Evolutionary conservation across 2,113 vertebrate genomes (phyloP), one percentile per base, ranked within the genome.

Genomic region (Paralichthys olivaceus): DNA sequence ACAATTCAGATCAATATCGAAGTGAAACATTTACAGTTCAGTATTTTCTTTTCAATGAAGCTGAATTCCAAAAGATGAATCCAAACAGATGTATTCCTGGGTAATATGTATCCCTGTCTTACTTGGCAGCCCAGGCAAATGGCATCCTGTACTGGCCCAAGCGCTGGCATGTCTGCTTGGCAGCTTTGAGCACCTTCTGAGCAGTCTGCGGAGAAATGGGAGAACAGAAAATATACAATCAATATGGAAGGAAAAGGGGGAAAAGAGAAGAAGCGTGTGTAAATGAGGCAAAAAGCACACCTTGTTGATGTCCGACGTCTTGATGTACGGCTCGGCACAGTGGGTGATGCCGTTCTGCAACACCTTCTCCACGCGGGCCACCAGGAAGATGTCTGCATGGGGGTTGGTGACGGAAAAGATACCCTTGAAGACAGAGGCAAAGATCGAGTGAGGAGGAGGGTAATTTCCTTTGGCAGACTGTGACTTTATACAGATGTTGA

Each of bases 101-200:
- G 8, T 22, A 6, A 0, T 13, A 28, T 40, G 45, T 63, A 20
- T 61, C 68, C 26, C 34, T 0, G 32, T 92, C 96, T 93, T 88
- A 99, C 98, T 98, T 98, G 91, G 96, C 96, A 43, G 97, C 97
- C 98, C 98, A 99, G 77, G 96, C 97, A 0, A 99, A 99, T 1
- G 98, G 97, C 98, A 99, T 99, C 90, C 96, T 91, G 94, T 98
- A 99, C 77, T 96, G 96, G 68, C 96, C 96, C 74, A 99, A 91
- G 37, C 96, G 95, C 65, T 96, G 96, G 87, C 98, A 99, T 12
- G 96, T 96, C 94, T 97, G 96, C 88, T 95, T 98, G 68, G 97
- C 97, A 81, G 95, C 90, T 91, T 97, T 99, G 49, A 99, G 95
- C 12, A 99, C 97, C 87, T 98, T 99, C 95, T 98, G 98, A 49